Conservation (phyloP, 2,797 vertebrate species). For the Anguilla obscura region DNA sequence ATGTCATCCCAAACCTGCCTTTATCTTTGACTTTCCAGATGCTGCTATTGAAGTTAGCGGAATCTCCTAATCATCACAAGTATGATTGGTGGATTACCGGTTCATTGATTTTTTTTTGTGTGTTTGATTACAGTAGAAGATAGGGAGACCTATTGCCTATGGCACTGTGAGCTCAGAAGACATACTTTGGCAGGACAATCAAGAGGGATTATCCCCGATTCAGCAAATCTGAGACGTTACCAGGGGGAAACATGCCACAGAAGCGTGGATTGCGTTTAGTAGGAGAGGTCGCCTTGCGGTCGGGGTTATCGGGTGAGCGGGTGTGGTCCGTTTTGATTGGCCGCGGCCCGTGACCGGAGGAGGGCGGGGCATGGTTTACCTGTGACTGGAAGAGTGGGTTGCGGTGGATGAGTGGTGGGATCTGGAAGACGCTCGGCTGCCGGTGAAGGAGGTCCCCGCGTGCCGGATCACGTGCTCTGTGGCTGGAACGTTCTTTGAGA, state of each 20-base stretch:
- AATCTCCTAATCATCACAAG: not conserved
- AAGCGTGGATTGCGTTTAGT: not conserved
- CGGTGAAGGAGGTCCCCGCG: slow-evolving; percentile 90
- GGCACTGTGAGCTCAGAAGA: not conserved
- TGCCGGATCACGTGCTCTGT: slow-evolving; percentile 91
- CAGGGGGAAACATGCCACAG: not conserved
- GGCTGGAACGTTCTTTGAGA: slow-evolving; percentile 88
- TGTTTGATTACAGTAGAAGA: not conserved
- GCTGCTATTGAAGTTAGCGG: not conserved
- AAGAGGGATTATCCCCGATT: not conserved
- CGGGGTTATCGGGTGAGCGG: not conserved
- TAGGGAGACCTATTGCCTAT: not conserved
- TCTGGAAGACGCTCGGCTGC: slow-evolving; percentile 89
- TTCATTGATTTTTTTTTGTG: not conserved
- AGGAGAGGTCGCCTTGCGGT: not conserved
- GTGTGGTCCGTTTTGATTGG: not conserved
- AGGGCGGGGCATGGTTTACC: slow-evolving; percentile 58
- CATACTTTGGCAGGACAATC: not conserved
- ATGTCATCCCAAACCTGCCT: not conserved
- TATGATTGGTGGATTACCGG: not conserved
- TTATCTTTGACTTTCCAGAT: not conserved
- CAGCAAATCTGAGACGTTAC: not conserved
- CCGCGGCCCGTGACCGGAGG: not conserved
- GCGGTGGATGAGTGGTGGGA: slow-evolving; percentile 95
- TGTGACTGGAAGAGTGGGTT: slow-evolving; percentile 92